Evolutionary conservation across 2,888 invertebrate genomes (phyloP), one percentile per base, ranked within the genome.

Genomic region (Peribatodes rhomboidaria): DNA sequence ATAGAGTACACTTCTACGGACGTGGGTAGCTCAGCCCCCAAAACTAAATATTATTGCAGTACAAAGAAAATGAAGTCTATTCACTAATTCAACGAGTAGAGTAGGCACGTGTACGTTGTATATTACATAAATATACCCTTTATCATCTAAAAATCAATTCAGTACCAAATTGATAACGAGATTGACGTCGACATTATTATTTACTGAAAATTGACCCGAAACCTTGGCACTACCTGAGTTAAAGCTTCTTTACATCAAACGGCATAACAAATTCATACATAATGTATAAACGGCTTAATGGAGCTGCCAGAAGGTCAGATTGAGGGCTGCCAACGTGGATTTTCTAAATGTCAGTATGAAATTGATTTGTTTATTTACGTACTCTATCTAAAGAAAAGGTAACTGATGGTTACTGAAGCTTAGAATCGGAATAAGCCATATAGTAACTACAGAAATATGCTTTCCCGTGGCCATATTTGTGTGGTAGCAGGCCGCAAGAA

Each of bases 261-360:
- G 86, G 92, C 92, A 92, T 92, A 92, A 91, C 90, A 92, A 90
- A 92, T 90, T 93, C 92, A 93, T 92, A 92, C 92, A 93, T 93
- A 83, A 92, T 93, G 92, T 92, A 93, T 92, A 90, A 89, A 89
- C 90, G 88, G 90, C 92, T 92, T 93, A 92, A 93, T 92, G 93
- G 92, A 89, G 87, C 87, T 83, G 88, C 84, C 89, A 90, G 90
- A 92, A 92, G 92, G 92, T 93, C 92, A 93, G 89, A 85, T 84
- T 82, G 86, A 88, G 65, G 65, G 60, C 41, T 60, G 65, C 22
- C 60, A 57, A 27, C n/a, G 16, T 31, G 37, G 50, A 18, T 7
- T 50, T 27, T 18, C 35, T 2, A 35, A 50, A 35, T 14, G 11
- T 33, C n/a, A 20, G 20, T 10, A n/a, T 33, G 10, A 16, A 16